Percentiles rank a stretch among this genome's conserved stretches.
Evolutionary conservation across 2,797 vertebrate species (phyloP).

Genomic region (Helostoma temminkii): DNA sequence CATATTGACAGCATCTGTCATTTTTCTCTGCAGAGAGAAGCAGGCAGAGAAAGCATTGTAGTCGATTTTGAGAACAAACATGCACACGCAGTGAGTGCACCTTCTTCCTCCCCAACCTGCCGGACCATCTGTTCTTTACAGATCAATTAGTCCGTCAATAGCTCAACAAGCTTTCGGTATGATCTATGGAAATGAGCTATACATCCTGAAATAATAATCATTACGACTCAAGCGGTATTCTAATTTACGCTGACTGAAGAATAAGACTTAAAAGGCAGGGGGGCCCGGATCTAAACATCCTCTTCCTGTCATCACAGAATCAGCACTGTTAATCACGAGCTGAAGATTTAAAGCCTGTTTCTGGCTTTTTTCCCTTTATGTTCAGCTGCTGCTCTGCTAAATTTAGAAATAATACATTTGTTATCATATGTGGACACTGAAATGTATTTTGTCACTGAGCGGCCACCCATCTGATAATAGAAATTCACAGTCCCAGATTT

Average conservation of each 20-base stretch:
- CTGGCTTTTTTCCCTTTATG: neutral
- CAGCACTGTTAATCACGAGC: slow-evolving; percentile 13
- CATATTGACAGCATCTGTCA: slow-evolving; percentile 36
- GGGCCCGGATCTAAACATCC: slow-evolving; percentile 36
- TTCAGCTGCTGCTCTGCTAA: slow-evolving; percentile 18
- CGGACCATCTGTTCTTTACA: slow-evolving; percentile 74
- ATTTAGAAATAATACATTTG: slow-evolving; percentile 45
- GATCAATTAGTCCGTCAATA: slow-evolving; percentile 76
- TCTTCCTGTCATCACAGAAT: slow-evolving; percentile 56
- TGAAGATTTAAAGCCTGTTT: slow-evolving; percentile 38
- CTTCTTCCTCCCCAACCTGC: slow-evolving; percentile 53
- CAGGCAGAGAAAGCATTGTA: slow-evolving; percentile 51
- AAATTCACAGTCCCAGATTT: slow-evolving; percentile 39
- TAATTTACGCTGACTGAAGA: slow-evolving; percentile 17
- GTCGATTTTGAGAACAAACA: slow-evolving; percentile 54
- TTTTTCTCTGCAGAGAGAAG: slow-evolving; percentile 19
- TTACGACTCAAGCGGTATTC: slow-evolving; percentile 16
- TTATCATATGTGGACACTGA: slow-evolving; percentile 6
- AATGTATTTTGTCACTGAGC: slow-evolving; percentile 5
- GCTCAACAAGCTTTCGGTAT: slow-evolving; percentile 25
- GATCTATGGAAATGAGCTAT: slow-evolving; percentile 37
- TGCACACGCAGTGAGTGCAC: neutral
- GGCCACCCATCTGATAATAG: slow-evolving; percentile 33
- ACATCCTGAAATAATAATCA: slow-evolving; percentile 24
- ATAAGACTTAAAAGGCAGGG: slow-evolving; percentile 1